These are phyloP conservation scores for Agrilus mali DNA, from an alignment of 2,888 invertebrate species.

Conservation along the genomic window DNA sequence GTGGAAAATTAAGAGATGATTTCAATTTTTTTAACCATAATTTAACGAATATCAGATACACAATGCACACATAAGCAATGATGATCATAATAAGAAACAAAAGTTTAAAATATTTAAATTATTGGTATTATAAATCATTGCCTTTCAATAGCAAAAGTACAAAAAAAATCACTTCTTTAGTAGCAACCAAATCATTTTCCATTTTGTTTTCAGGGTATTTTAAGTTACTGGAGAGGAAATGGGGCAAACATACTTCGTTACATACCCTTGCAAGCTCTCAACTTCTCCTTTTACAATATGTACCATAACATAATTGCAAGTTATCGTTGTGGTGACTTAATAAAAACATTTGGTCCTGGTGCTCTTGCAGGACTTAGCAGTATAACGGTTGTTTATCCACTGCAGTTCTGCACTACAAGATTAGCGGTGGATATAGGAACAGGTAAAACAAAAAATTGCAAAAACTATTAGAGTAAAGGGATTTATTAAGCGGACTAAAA, in stretches of 20 bases:
- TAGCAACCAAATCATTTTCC: background rate
- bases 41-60: too few species aligned
- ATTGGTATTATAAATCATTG: too few species aligned
- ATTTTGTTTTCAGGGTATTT: slow-evolving; percentile 9
- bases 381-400: slow-evolving; percentile 9
- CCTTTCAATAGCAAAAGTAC: too few species aligned
- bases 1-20: too few species aligned
- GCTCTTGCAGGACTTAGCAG: slow-evolving; percentile 12
- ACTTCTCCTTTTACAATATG: slow-evolving; percentile 11
- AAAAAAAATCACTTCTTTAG: background rate
- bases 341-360: slow-evolving; percentile 10
- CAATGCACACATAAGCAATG: too few species aligned
- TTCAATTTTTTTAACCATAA: too few species aligned
- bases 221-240: slow-evolving; percentile 16
- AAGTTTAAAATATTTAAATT: too few species aligned
- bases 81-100: too few species aligned
- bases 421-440: slow-evolving; percentile 12
- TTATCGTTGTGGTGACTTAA: background rate
- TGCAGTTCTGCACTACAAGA: slow-evolving; percentile 15
- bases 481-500: too few species aligned
- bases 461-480: background rate
- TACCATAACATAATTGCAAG: background rate
- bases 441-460: background rate
- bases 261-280: slow-evolving; percentile 14
- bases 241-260: slow-evolving; percentile 13